A percentile compares a stretch with the other conserved stretches of the same genome.
phyloP scores from a whole-genome alignment of 2,113 vertebrate genomes.

The Tragelaphus imberbis region DNA sequence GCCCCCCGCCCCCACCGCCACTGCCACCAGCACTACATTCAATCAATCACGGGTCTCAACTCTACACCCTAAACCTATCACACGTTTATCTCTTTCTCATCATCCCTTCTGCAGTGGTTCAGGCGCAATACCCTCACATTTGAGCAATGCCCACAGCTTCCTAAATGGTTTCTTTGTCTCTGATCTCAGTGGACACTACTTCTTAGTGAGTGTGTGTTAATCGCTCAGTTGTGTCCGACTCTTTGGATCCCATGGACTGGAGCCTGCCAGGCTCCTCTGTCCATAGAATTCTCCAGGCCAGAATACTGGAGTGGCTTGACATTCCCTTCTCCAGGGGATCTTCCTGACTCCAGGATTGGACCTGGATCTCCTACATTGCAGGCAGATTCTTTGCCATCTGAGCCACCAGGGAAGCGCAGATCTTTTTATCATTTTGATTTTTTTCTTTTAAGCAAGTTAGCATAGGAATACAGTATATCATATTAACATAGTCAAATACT shows the following conservation, averaged over 20 bases:
- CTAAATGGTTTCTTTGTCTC: neutral
- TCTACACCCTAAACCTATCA: neutral
- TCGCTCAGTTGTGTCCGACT: neutral
- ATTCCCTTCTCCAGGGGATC: neutral
- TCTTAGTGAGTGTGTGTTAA: neutral
- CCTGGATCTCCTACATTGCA: neutral
- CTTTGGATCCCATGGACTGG: neutral
- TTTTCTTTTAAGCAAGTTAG: neutral
- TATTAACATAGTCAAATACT: neutral
- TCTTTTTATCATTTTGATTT: neutral
- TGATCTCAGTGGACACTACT: neutral
- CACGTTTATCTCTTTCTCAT: neutral
- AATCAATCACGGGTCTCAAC: neutral
- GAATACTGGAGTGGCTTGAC: neutral
- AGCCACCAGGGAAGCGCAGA: neutral
- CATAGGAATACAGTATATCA: neutral
- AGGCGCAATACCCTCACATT: neutral
- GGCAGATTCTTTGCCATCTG: neutral
- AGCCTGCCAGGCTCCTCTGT: neutral
- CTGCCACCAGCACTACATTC: too few species aligned
- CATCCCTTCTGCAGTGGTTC: neutral
- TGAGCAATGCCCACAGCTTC: neutral
- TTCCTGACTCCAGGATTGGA: neutral
- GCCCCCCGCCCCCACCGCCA: rapidly evolving
- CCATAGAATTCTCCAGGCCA: neutral